Percentiles rank a stretch among this genome's conserved stretches.
Evolutionary conservation across 1,140 invertebrate genomes (phyloP).

Genomic region (Drosophila littoralis): DNA sequence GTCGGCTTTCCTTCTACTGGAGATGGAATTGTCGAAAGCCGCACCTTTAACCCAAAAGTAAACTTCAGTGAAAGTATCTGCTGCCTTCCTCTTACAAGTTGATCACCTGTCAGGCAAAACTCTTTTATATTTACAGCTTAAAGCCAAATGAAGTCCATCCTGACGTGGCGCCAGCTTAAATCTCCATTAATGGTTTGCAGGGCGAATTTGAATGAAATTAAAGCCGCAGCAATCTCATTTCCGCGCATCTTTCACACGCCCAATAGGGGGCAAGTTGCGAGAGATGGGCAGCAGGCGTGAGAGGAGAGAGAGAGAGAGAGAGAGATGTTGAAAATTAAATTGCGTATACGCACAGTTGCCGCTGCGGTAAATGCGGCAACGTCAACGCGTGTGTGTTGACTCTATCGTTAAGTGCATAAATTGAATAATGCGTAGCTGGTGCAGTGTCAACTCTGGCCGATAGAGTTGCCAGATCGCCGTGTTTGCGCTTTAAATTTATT

Average conservation of each 20-base stretch:
- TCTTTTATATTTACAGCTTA: too few species aligned
- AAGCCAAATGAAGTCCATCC: not conserved
- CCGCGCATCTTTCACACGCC: constrained; percentile 51
- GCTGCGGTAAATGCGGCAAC: constrained; percentile 41
- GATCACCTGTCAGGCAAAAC: too few species aligned
- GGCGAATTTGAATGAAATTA: constrained; percentile 50
- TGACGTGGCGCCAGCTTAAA: constrained; percentile 24
- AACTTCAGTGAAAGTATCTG: too few species aligned
- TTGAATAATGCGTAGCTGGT: constrained; percentile 62
- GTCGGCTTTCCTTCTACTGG: too few species aligned
- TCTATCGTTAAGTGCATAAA: constrained; percentile 78
- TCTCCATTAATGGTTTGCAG: constrained; percentile 33
- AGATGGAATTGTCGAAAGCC: too few species aligned
- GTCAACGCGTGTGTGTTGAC: constrained; percentile 39
- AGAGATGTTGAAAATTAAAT: constrained; percentile 65
- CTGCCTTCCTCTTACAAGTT: too few species aligned
- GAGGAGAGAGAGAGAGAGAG: not conserved
- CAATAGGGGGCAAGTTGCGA: not conserved
- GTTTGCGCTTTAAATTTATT: constrained; percentile 62
- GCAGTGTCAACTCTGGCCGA: constrained; percentile 41
- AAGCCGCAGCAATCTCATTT: constrained; percentile 73
- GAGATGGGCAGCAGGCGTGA: not conserved
- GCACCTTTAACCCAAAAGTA: too few species aligned
- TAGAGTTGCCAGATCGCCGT: constrained; percentile 53
- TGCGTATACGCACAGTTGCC: constrained; percentile 74